Base-by-base conservation (phyloP, 1,140 invertebrate species). In the Oryctes rhinoceros region DNA sequence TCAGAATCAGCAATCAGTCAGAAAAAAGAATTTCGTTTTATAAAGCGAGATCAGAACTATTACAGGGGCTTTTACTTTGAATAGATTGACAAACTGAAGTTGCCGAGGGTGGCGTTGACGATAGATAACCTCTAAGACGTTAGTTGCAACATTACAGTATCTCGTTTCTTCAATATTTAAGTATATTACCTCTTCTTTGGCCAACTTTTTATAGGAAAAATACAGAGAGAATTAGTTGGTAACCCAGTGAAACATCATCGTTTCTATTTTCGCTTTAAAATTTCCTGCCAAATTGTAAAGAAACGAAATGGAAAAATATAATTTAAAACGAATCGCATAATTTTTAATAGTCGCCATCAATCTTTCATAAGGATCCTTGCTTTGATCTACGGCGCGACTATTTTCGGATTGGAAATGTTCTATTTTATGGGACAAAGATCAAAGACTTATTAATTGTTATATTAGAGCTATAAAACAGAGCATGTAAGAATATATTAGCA, bases 381-480 rank as follows among this genome's bases (percentile, higher is more conserved):
- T 67, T 67, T 67, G 65, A 67, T 67, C 65, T 67, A 67, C 30
- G 65, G 10, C 20, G 65, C 11, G 20, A 11, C 65, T 67, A 67
- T 67, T 67, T 67, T 67, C 18, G 18, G 30, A 24, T 1, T 30
- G 65, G 65, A 67, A 67, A 67, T 67, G 65, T n/a, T 11, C 30
- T 67, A 67, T 67, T 67, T 67, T 67, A 67, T 24, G 65, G 20
- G 65, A 18, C 4, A 13, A 11, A 67, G 65, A 67, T 67, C 65
- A 67, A 67, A 67, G 65, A 18, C n/a, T 67, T 67, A 67, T 67
- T 67, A 67, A 67, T 67, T 67, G 24, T 67, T 67, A 67, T 67
- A 67, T 67, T 67, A 20, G 30, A 11, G 10, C 13, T 67, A 18
- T 67, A 67, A 67, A 67, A 67, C 30, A 20, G 18, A 67, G 18